Evolutionary conservation across 2,797 vertebrate genomes (phyloP).

Genomic region (Lutjanus campechanus): DNA sequence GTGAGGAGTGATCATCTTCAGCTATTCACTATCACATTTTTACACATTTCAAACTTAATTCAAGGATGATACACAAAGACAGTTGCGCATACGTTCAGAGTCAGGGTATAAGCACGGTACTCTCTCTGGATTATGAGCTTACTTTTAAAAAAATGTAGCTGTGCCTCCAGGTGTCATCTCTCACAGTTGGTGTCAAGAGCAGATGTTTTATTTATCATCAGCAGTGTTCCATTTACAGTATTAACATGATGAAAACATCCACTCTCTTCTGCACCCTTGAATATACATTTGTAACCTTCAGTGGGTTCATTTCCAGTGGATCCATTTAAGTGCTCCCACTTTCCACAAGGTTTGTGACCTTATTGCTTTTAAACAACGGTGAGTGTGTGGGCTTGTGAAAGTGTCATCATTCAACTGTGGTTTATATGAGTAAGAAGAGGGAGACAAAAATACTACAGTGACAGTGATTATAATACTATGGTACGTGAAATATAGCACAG

Average conservation of each 20-base stretch:
- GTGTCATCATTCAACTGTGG: slow-evolving; percentile 24
- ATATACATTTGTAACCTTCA: slow-evolving; percentile 31
- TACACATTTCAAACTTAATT: too few relatives aligned
- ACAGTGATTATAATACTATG: slow-evolving; percentile 21
- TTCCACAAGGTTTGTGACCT: slow-evolving; percentile 16
- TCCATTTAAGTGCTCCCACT: slow-evolving; percentile 8
- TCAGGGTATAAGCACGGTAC: slow-evolving; percentile 90
- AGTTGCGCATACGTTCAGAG: background rate
- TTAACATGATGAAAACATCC: background rate
- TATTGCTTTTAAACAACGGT: slow-evolving; percentile 36
- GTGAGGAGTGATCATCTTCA: slow-evolving; percentile 70
- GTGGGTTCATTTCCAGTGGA: slow-evolving; percentile 21
- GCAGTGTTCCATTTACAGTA: background rate
- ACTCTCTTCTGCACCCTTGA: slow-evolving; percentile 1
- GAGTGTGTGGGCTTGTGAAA: slow-evolving; percentile 18
- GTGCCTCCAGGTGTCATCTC: slow-evolving; percentile 87
- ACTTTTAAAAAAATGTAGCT: slow-evolving; percentile 89
- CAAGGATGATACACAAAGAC: background rate
- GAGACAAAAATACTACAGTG: background rate
- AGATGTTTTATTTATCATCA: slow-evolving; percentile 16
- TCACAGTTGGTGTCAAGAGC: slow-evolving; percentile 81
- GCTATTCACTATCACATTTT: background rate
- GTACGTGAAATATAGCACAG: slow-evolving; percentile 13
- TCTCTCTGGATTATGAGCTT: slow-evolving; percentile 90
- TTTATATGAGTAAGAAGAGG: slow-evolving; percentile 25